Base-by-base conservation (phyloP, 2,888 invertebrate genomes). In the Chrysopilus asiliformis region DNA sequence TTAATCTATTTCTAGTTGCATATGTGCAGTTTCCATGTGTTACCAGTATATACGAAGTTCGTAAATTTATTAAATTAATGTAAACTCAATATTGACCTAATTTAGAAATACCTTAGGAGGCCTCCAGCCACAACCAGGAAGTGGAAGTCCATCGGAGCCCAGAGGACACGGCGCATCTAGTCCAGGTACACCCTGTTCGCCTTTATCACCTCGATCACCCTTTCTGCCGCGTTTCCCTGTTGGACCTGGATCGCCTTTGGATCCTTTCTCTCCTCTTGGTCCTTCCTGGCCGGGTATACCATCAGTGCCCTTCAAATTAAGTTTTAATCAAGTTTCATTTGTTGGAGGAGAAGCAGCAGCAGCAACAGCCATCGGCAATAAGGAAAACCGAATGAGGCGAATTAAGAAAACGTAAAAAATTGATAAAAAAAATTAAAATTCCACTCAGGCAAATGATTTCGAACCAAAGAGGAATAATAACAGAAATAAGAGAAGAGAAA, bases 91-190 rank as follows among this genome's bases (percentile, higher is more conserved):
- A 34, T 24, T 22, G 7, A 28, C 12, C 7, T 12, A 8, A 34
- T 20, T 24, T 24, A 8, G 7, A 26, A 8, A 26, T 74, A 85
- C 85, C 77, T 85, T 83, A 52, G 79, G 77, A 50, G 86, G 82
- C 63, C 85, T 71, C 89, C 89, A 91, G 51, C 90, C 91, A 65
- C 95, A 97, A 52, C 93, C 94, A 36, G 93, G 89, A 53, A 97
- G 67, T 43, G 95, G 95, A 54, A 95, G 72, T 43, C 97, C 97
- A 65, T 97, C 94, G 34, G 83, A 78, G 39, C 93, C 97, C 40
- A 94, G 70, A 46, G 97, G 97, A 68, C 97, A 97, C n/a, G 95
- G 95, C 29, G 97, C 97, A 67, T 97, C 95, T 52, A 97, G 68
- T 24, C 95, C 95, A 22, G 94, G 95, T 47, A 93, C 91, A 49